Evolutionary conservation across 2,113 vertebrate genomes (phyloP).

Genomic region (Nyctibius bracteatus): DNA sequence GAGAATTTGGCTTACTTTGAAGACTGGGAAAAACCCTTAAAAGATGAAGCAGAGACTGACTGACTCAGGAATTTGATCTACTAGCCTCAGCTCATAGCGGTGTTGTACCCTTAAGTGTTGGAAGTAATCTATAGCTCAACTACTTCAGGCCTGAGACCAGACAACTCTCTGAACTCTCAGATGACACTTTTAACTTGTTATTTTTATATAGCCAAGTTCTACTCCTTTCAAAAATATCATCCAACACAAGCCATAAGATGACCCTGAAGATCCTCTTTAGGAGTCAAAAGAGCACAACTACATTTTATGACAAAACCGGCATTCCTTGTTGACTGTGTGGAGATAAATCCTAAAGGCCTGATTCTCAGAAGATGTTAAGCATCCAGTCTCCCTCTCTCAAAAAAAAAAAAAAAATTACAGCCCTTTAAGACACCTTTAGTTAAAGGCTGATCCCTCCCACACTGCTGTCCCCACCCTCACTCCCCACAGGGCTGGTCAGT

Average conservation of each 20-base stretch:
- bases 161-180: not conserved
- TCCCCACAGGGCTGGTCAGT: not conserved
- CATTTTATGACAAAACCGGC: not conserved
- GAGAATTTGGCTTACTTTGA: constrained; percentile 1
- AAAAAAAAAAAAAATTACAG: not conserved
- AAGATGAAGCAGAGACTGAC: constrained; percentile 15
- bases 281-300: not conserved
- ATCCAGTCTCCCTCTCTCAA: not conserved
- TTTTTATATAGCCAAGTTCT: not conserved
- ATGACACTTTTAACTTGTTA: not conserved
- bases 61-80: not conserved
- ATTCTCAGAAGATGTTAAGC: not conserved
- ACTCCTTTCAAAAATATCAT: not conserved
- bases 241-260: not conserved
- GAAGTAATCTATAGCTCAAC: not conserved
- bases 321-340: not conserved
- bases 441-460: not conserved
- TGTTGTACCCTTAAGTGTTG: not conserved
- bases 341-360: not conserved
- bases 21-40: not conserved
- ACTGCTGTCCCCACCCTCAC: not conserved
- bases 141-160: not conserved
- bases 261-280: not conserved
- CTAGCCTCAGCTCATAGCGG: not conserved
- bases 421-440: not conserved